Evolutionary conservation across 2,797 vertebrate genomes (phyloP).

Genomic region (Pyrocephalus nanus): DNA sequence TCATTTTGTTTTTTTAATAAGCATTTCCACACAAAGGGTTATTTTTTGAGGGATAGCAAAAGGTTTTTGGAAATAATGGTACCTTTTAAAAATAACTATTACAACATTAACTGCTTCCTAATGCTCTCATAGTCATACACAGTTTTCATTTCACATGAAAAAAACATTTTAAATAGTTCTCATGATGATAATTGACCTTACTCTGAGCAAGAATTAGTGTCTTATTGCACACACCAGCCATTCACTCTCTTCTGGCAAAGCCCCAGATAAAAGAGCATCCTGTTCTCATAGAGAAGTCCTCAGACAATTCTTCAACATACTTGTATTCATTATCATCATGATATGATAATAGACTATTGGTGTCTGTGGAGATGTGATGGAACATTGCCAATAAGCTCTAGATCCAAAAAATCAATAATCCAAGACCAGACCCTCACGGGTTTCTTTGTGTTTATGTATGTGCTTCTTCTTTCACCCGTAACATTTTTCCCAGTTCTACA

Average conservation of each 20-base stretch:
- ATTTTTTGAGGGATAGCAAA: neutral
- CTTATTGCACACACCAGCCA: neutral
- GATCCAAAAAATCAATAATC: neutral
- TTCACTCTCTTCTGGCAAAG: neutral
- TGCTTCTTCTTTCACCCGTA: neutral
- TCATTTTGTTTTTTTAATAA: neutral
- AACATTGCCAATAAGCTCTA: neutral
- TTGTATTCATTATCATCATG: neutral
- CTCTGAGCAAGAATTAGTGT: neutral
- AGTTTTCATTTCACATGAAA: neutral
- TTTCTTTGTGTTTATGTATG: neutral
- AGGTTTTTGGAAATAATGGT: neutral
- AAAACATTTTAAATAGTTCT: neutral
- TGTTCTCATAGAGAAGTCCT: neutral
- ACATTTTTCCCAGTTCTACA: neutral
- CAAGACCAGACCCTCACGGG: neutral
- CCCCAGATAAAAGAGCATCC: neutral
- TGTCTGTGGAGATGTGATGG: neutral
- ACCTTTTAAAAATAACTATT: neutral
- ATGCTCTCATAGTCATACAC: neutral
- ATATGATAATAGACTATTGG: neutral
- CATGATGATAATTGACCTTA: too few species aligned
- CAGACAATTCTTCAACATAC: neutral
- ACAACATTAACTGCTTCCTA: neutral
- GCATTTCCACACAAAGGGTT: accelerated